Evolutionary conservation across 2,113 vertebrate genomes (phyloP).

Genomic region (Periophthalmus modestus): DNA sequence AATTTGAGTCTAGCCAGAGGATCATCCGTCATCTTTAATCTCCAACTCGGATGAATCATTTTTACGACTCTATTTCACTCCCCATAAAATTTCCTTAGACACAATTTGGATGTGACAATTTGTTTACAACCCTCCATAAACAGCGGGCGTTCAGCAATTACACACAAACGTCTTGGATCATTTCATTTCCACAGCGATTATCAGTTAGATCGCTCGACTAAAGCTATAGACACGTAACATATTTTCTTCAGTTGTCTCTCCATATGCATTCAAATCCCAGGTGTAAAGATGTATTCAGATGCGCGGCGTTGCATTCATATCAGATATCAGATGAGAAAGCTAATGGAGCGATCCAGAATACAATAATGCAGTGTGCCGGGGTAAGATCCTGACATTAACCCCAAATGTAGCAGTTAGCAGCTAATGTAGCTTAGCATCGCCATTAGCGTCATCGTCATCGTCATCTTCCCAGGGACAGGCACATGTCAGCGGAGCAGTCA

Average conservation of each 20-base stretch:
- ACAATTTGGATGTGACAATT: neutral
- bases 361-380: conserved; percentile 46
- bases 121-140: neutral
- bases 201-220: neutral
- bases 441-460: neutral
- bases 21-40: neutral
- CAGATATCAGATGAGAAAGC: conserved; percentile 37
- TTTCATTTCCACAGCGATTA: neutral
- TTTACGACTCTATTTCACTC: conserved; percentile 4
- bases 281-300: conserved; percentile 37
- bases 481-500: conserved; percentile 22
- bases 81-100: conserved; percentile 4
- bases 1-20: neutral
- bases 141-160: neutral
- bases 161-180: neutral
- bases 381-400: conserved; percentile 40
- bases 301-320: conserved; percentile 31
- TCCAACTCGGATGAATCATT: neutral
- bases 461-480: conserved; percentile 1
- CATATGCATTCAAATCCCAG: neutral
- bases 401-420: conserved; percentile 32
- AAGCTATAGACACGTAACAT: neutral
- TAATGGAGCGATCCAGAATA: conserved; percentile 48
- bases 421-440: conserved; percentile 50
- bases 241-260: neutral